Evolutionary conservation across 2,888 invertebrate genomes (phyloP), one percentile per base, ranked within the genome.

Genomic region (Thyatira batis): DNA sequence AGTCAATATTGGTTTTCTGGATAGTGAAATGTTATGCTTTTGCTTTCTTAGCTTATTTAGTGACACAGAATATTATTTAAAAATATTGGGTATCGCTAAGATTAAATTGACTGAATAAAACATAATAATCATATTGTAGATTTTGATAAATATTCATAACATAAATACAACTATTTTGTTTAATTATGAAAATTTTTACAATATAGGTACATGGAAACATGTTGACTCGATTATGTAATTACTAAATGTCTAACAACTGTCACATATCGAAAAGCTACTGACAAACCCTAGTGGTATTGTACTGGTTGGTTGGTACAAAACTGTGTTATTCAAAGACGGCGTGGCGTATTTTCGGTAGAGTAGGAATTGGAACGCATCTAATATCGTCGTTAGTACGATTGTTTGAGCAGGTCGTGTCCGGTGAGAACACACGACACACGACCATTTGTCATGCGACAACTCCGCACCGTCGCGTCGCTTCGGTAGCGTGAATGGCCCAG

Each of bases 361-460:
- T 39, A 39, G 8, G 17, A 39, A 39, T 39, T 8, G 39, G 39
- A 57, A 51, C 55, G 55, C 55, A 53, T 53, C 61, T 58, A 57
- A 58, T 58, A 45, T 53, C 54, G 49, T 57, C 58, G 58, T 57
- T 57, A 61, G 55, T 23, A 55, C 61, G 52, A 75, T 81, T 77
- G 80, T 80, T 69, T 72, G 69, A 71, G 68, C 63, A 66, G 69
- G 69, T 64, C 74, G 64, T 76, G 76, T 76, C 75, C 77, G 69
- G 67, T 57, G 69, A 69, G 73, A 66, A 76, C 21, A 50, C 51
- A 51, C 39, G 49, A 73, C 73, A 80, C 71, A 71, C 65, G 56
- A 71, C 76, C 77, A 83, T 85, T 84, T 83, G 80, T 85, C 85
- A 84, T 78, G 66, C 62, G 71, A 70, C 67, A 69, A 75, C 72